Evolutionary conservation across 2,113 vertebrate genomes (phyloP), one percentile per base, ranked within the genome.

Genomic region (Centropus unirufus): DNA sequence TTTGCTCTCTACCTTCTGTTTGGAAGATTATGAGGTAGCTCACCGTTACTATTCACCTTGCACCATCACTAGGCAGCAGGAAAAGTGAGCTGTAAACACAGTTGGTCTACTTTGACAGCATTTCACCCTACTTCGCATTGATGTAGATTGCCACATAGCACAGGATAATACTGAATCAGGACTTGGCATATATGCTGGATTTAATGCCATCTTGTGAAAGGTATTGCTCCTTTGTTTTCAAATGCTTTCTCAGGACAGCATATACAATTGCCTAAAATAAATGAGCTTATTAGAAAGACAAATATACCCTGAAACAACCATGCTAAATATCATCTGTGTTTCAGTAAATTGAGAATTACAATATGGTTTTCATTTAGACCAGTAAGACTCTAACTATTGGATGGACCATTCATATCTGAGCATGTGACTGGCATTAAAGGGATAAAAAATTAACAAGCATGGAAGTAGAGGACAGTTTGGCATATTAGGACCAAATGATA

Each of bases 21-120:
- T 96, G n/a, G 84, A 93, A 95, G 91, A 96, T 86, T 96, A 92
- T 93, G 90, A 87, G 86, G 73, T 90, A 93, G 92, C 73, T 92
- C 87, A 95, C 93, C 93, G 95, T 87, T 96, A 72, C 93, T 90
- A 95, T 94, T 93, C 94, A 93, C 93, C 80, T 96, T 94, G 92
- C 93, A 88, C 92, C 94, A 92, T 84, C 94, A 81, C 79, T 13
- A 90, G 58, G 58, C 79, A 93, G 83, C 64, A 95, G 93, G 59
- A 94, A 94, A 83, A 95, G 85, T 90, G 68, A 90, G 87, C 3
- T 11, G 90, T 75, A 96, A 95, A 95, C 92, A 96, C 68, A 80
- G 76, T 80, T 83, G 69, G 57, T 81, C 88, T 92, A 3, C 73
- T 92, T 61, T 92, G 73, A 95, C 54, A 89, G 86, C 40, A 59